These are phyloP conservation scores for Callyntrura sp. DNA, from an alignment of 2,888 invertebrate species.

Conservation along the genomic window DNA sequence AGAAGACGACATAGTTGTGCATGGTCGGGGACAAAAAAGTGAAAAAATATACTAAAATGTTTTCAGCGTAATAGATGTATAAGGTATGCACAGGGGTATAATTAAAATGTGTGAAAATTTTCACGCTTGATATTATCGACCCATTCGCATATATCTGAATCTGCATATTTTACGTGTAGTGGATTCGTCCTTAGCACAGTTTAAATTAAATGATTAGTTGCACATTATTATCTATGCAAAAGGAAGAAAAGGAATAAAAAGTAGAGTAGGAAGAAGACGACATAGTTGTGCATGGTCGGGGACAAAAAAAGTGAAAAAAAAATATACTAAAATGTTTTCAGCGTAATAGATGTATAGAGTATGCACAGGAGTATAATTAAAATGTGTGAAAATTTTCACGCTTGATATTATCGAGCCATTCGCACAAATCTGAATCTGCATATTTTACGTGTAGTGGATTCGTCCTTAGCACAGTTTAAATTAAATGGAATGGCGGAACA, in stretches of 20 bases:
- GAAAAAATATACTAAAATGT: background rate
- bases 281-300: background rate
- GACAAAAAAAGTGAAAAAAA: constrained; percentile 20
- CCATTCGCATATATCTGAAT: background rate
- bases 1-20: background rate
- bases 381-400: constrained; percentile 12
- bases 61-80: background rate
- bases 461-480: background rate
- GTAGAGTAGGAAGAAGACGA: constrained; percentile 1
- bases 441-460: background rate
- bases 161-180: background rate
- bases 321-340: background rate
- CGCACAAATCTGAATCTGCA: background rate
- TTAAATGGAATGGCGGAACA: background rate
- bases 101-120: constrained; percentile 8
- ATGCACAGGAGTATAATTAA: background rate
- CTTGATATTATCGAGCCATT: background rate
- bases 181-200: background rate
- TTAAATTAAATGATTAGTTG: background rate
- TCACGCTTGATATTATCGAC: background rate
- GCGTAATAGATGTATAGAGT: background rate
- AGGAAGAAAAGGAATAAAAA: background rate
- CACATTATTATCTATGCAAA: background rate
- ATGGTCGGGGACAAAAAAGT: background rate
- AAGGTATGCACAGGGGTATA: background rate